Percentiles rank a stretch among this genome's conserved stretches.
Evolutionary conservation across 1,140 invertebrate species (phyloP).

Genomic region (Drosophila arizonae): DNA sequence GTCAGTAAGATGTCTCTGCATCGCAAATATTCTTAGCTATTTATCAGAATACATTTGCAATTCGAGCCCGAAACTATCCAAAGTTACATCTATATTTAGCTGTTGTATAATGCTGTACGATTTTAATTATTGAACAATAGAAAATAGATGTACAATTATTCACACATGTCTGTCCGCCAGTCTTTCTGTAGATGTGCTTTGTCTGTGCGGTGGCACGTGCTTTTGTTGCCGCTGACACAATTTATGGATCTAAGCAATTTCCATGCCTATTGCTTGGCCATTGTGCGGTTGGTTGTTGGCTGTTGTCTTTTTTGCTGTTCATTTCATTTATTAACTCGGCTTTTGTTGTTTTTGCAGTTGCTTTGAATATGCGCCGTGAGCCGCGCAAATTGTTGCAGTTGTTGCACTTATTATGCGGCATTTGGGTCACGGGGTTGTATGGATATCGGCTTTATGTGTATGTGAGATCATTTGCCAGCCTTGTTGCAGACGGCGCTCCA

Average conservation of each 20-base stretch:
- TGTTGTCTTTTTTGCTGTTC: background rate
- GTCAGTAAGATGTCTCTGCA: too few relatives aligned
- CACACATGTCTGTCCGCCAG: background rate
- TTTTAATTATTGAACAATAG: conserved; percentile 19
- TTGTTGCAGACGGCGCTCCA: background rate
- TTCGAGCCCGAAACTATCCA: background rate
- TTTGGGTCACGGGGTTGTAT: conserved; percentile 50
- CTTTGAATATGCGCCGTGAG: conserved; percentile 1
- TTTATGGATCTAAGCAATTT: conserved; percentile 52
- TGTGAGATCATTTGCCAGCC: background rate
- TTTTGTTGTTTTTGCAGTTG: conserved; percentile 29
- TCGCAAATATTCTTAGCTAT: too few relatives aligned
- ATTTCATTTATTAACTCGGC: conserved; percentile 41
- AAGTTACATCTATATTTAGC: conserved; percentile 8
- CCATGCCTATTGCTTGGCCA: conserved; percentile 36
- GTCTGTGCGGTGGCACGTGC: conserved; percentile 24
- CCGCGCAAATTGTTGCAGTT: conserved; percentile 29
- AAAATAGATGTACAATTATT: background rate
- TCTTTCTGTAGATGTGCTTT: background rate
- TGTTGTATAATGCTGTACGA: conserved; percentile 14
- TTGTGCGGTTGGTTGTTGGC: conserved; percentile 24
- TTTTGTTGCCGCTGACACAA: conserved; percentile 56
- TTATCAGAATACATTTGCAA: too few relatives aligned
- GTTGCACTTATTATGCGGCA: conserved; percentile 35
- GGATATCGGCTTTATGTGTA: background rate